phyloP scores from a whole-genome alignment of 2,888 invertebrate species.

The Platypus cylindrus region DNA sequence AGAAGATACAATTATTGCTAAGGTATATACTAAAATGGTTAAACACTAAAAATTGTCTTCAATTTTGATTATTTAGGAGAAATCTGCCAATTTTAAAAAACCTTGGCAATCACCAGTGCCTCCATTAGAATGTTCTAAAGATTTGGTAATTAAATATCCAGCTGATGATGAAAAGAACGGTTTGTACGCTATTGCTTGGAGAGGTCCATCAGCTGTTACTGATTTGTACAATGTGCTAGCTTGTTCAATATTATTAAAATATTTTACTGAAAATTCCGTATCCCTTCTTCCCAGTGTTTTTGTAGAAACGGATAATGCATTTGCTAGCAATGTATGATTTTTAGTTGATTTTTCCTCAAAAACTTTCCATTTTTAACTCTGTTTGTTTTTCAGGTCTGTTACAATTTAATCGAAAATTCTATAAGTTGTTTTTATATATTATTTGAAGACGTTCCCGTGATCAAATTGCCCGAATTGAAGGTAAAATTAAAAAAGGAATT shows the following conservation, averaged over 20 bases:
- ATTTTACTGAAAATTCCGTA: conserved; percentile 76
- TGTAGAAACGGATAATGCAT: conserved; percentile 70
- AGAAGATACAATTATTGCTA: conserved; percentile 62
- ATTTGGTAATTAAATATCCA: conserved; percentile 54
- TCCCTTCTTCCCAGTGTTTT: conserved; percentile 74
- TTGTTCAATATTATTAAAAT: conserved; percentile 59
- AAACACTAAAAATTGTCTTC: conserved; percentile 1
- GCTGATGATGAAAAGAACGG: conserved; percentile 78
- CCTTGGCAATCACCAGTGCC: conserved; percentile 70
- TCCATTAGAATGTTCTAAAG: conserved; percentile 43
- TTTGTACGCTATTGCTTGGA: conserved; percentile 63
- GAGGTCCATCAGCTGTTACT: conserved; percentile 55
- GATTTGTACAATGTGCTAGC: conserved; percentile 49
- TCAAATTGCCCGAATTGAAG: conserved; percentile 50
- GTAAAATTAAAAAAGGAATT: conserved; percentile 41
- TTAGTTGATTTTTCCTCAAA: conserved; percentile 3
- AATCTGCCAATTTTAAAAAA: conserved; percentile 36
- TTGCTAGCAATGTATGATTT: conserved; percentile 57
- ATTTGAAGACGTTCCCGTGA: conserved; percentile 62
- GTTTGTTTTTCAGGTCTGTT: conserved; percentile 44
- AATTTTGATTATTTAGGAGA: neutral
- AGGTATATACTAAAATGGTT: conserved; percentile 34
- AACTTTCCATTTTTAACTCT: too few species aligned
- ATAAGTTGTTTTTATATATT: conserved; percentile 55
- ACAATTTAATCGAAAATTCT: conserved; percentile 59